Evolutionary conservation across 2,888 invertebrate species (phyloP).

Genomic region (Ormyrus pomaceus): DNA sequence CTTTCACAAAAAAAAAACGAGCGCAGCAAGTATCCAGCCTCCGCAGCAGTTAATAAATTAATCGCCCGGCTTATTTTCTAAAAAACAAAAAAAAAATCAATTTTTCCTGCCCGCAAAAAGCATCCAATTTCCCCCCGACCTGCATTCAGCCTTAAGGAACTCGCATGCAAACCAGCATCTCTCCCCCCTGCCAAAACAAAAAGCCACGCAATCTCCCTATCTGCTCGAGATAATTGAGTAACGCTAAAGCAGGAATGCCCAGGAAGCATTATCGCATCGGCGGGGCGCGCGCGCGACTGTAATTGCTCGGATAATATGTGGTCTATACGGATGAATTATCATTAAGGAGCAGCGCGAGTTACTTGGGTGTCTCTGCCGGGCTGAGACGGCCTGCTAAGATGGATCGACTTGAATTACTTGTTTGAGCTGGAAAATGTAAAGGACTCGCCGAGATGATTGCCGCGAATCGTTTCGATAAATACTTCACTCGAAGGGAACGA

Average conservation of each 20-base stretch:
- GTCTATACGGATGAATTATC: slow-evolving; percentile 53
- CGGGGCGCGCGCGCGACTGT: slow-evolving; percentile 6
- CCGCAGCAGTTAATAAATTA: slow-evolving; percentile 32
- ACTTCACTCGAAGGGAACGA: too few species aligned
- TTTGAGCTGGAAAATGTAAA: too few species aligned
- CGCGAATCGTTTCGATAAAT: too few species aligned
- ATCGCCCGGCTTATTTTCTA: slow-evolving; percentile 28
- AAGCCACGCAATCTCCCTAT: slow-evolving; percentile 1
- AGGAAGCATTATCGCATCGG: slow-evolving; percentile 49
- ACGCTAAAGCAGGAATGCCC: slow-evolving; percentile 34
- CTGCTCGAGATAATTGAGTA: slow-evolving; percentile 44
- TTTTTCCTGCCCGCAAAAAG: neutral
- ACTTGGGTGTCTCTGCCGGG: too few species aligned
- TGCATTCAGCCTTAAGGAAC: neutral
- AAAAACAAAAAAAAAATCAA: neutral
- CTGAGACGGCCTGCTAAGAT: too few species aligned
- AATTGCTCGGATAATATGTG: slow-evolving; percentile 50
- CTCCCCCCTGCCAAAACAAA: neutral
- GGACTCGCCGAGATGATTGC: too few species aligned
- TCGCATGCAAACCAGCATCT: slow-evolving; percentile 26
- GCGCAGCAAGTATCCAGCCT: slow-evolving; percentile 20
- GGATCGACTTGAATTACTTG: too few species aligned
- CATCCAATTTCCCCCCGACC: neutral
- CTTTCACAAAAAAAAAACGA: too few species aligned
- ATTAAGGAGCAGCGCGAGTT: slow-evolving; percentile 27